Evolutionary conservation across 1,140 invertebrate species (phyloP).

Genomic region (Hyphantria cunea): DNA sequence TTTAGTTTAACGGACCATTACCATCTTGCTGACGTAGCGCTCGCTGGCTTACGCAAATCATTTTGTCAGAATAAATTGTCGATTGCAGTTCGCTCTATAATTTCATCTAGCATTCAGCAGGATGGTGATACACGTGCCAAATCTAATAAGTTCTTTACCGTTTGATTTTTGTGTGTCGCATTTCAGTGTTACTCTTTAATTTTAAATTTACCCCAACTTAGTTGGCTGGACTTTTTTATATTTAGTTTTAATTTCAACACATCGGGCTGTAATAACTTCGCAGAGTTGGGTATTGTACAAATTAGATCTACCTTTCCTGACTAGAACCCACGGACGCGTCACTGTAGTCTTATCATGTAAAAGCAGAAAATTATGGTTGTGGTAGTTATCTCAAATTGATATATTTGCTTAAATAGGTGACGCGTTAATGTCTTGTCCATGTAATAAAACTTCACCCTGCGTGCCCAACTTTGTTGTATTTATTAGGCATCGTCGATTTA

Average conservation of each 20-base stretch:
- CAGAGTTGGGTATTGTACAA: constrained; percentile 42
- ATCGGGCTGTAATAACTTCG: constrained; percentile 36
- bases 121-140: constrained; percentile 50
- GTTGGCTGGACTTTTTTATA: constrained; percentile 66
- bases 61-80: constrained; percentile 9
- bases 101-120: constrained; percentile 41
- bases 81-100: constrained; percentile 27
- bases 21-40: constrained; percentile 44
- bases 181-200: constrained; percentile 49
- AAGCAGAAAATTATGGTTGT: constrained; percentile 77
- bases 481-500: constrained; percentile 43
- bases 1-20: constrained; percentile 39
- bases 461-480: constrained; percentile 38
- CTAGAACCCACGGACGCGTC: constrained; percentile 45
- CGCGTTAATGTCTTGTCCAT: constrained; percentile 50
- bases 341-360: constrained; percentile 66
- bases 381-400: constrained; percentile 78
- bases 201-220: constrained; percentile 66
- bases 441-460: constrained; percentile 17
- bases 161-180: constrained; percentile 53
- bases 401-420: constrained; percentile 65
- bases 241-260: constrained; percentile 37
- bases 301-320: constrained; percentile 33
- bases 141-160: constrained; percentile 32
- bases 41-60: constrained; percentile 20